phyloP scores from a whole-genome alignment of 2,888 invertebrate genomes.

The Rosalia funebris region DNA sequence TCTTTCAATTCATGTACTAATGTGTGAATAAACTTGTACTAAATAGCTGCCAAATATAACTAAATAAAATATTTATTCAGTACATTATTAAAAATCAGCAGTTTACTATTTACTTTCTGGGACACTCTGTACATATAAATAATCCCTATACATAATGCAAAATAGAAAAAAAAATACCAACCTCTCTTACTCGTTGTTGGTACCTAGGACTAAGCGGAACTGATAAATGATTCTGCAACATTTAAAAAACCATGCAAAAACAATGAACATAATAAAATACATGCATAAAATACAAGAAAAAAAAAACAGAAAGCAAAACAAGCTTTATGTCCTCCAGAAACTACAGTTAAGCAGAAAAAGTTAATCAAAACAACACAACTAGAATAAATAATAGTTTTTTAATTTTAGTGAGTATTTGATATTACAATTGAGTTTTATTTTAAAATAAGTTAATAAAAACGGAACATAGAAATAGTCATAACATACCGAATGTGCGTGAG shows the following conservation, averaged over 20 bases:
- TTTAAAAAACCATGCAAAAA: slow-evolving; percentile 66
- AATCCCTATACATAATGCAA: too few species aligned
- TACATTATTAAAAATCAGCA: too few species aligned
- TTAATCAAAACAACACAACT: slow-evolving; percentile 12
- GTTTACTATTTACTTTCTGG: too few species aligned
- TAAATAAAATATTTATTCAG: too few species aligned
- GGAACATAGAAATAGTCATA: slow-evolving; percentile 3
- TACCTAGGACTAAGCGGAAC: slow-evolving; percentile 87
- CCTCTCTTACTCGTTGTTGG: slow-evolving; percentile 77
- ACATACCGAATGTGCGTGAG: slow-evolving; percentile 57
- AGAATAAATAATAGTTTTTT: too few species aligned
- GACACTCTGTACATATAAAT: too few species aligned
- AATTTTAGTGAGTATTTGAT: not conserved
- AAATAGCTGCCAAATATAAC: too few species aligned
- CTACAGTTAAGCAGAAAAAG: slow-evolving; percentile 35
- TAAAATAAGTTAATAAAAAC: too few species aligned
- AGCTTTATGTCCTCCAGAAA: slow-evolving; percentile 16
- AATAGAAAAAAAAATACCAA: slow-evolving; percentile 61
- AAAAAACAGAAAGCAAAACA: slow-evolving; percentile 38
- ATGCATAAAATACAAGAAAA: slow-evolving; percentile 58
- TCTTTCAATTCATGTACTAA: too few species aligned
- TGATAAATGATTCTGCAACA: slow-evolving; percentile 90
- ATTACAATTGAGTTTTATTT: too few species aligned
- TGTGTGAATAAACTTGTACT: too few species aligned
- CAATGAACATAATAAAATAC: slow-evolving; percentile 67